These are phyloP conservation scores for Rhegmatorhina hoffmannsi DNA, from an alignment of 2,113 vertebrate species.

Conservation along the genomic window DNA sequence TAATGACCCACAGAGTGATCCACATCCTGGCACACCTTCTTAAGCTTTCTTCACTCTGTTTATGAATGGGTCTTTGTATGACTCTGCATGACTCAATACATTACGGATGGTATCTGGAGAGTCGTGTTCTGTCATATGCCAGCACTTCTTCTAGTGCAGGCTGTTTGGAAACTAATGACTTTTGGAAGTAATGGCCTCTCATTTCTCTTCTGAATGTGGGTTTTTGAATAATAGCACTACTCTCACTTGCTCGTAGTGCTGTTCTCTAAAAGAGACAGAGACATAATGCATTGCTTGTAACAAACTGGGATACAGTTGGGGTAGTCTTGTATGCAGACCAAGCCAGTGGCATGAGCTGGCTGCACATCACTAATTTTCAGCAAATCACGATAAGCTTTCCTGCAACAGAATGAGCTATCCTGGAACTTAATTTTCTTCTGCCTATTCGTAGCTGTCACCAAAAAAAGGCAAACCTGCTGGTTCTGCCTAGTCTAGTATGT, in stretches of 20 bases:
- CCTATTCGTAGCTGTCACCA: neutral
- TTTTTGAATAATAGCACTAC: neutral
- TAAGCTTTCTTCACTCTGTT: neutral
- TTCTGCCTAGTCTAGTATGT: neutral
- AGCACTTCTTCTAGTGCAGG: neutral
- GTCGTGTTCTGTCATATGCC: fast-evolving
- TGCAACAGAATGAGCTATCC: neutral
- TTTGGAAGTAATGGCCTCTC: neutral
- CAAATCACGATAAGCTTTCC: neutral
- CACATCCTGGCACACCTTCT: neutral
- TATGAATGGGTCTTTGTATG: neutral
- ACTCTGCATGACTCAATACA: fast-evolving
- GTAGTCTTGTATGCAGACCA: neutral
- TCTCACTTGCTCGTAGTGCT: neutral
- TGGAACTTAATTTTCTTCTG: neutral
- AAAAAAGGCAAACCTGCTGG: neutral
- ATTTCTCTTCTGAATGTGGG: neutral
- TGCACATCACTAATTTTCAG: neutral
- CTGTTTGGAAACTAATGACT: neutral
- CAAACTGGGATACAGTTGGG: neutral
- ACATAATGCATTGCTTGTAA: neutral
- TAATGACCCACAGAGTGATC: neutral
- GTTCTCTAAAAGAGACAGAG: neutral
- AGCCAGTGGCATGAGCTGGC: neutral
- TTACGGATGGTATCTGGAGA: neutral